Percentiles rank a stretch among this genome's conserved stretches.
phyloP scores from a whole-genome alignment of 2,797 vertebrate species.

The Rhinogobio ventralis region DNA sequence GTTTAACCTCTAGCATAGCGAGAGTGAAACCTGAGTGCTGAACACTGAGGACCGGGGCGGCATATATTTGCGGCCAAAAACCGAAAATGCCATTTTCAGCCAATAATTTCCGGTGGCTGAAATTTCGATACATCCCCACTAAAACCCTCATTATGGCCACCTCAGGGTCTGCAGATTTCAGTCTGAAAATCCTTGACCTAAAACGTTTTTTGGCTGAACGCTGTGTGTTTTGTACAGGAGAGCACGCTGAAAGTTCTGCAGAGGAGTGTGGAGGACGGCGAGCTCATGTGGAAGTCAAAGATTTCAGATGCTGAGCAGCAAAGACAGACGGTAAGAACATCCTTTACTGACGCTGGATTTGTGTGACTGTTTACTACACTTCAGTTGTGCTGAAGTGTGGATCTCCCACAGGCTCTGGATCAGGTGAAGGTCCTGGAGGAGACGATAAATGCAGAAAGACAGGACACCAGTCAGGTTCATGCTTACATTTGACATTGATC shows the following conservation, averaged over 20 bases:
- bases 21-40: too few relatives aligned
- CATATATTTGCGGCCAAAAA: too few relatives aligned
- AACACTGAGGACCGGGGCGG: too few relatives aligned
- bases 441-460: constrained; percentile 73
- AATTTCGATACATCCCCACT: too few relatives aligned
- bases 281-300: constrained; percentile 82
- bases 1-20: too few relatives aligned
- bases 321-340: constrained; percentile 74
- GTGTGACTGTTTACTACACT: background rate
- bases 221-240: constrained; percentile 74
- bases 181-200: background rate
- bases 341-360: background rate
- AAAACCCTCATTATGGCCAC: background rate
- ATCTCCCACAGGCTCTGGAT: constrained; percentile 72
- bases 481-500: background rate
- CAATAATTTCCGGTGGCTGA: too few relatives aligned
- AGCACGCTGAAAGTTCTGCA: constrained; percentile 83
- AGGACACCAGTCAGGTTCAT: constrained; percentile 80
- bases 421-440: constrained; percentile 81
- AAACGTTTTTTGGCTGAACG: background rate
- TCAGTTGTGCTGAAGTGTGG: background rate
- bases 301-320: constrained; percentile 76
- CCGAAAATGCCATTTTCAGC: too few relatives aligned
- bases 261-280: constrained; percentile 83
- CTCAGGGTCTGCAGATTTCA: background rate